Conservation (phyloP, 2,888 invertebrate genomes). For the Achlya flavicornis region DNA sequence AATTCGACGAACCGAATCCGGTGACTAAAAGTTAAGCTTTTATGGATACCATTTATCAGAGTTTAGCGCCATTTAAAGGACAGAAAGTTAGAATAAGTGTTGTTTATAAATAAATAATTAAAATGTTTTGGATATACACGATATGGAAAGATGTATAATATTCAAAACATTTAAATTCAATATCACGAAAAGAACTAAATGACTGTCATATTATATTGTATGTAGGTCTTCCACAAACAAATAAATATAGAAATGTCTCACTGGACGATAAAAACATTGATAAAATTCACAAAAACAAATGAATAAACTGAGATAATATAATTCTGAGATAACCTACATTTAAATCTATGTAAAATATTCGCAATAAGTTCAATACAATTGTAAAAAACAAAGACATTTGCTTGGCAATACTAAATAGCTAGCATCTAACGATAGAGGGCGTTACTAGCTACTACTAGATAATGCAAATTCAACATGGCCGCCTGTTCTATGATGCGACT, state of each 20-base stretch:
- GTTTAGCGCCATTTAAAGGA: not conserved
- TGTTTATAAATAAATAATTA: no score
- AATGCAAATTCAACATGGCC: constrained; percentile 67
- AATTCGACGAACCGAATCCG: constrained; percentile 2
- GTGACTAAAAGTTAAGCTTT: not conserved
- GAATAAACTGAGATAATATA: constrained; percentile 21
- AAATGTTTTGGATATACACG: no score
- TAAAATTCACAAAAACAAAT: constrained; percentile 31
- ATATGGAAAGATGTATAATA: no score
- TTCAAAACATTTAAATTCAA: no score
- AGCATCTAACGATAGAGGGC: constrained; percentile 51
- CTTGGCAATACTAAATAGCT: constrained; percentile 12
- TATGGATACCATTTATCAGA: not conserved
- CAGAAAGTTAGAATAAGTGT: no score
- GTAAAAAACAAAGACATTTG: constrained; percentile 8
- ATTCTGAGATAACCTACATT: constrained; percentile 44
- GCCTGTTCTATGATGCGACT: constrained; percentile 24
- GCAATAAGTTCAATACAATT: constrained; percentile 12
- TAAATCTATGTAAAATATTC: constrained; percentile 18
- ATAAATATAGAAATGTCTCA: constrained; percentile 1
- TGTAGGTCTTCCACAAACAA: constrained; percentile 1
- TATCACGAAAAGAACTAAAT: not conserved
- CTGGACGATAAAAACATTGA: constrained; percentile 19
- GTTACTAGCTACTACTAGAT: constrained; percentile 35
- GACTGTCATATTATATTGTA: not conserved